Evolutionary conservation across 2,797 vertebrate genomes (phyloP).

Genomic region (Lophius americanus): DNA sequence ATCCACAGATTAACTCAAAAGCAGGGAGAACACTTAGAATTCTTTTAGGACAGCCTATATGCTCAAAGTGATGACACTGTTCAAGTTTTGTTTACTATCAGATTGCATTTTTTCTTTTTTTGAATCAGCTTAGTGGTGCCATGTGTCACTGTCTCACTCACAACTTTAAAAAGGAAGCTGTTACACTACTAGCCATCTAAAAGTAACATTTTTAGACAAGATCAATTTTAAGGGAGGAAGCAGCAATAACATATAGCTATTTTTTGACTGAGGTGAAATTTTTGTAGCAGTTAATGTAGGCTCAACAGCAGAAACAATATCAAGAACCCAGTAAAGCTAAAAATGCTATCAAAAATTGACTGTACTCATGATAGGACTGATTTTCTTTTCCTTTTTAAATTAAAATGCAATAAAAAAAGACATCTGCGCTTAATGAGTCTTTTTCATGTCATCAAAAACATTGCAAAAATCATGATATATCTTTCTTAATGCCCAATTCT

Average conservation of each 20-base stretch:
- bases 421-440: neutral
- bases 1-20: slow-evolving; percentile 1
- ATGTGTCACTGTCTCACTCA: too few species aligned
- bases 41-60: neutral
- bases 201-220: too few species aligned
- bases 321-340: neutral
- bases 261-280: neutral
- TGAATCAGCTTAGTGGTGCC: too few species aligned
- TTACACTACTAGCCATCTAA: too few species aligned
- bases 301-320: neutral
- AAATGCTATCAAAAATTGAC: too few species aligned
- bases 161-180: too few species aligned
- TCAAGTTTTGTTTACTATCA: neutral
- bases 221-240: neutral
- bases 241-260: neutral
- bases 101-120: neutral
- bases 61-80: neutral
- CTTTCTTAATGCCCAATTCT: too few species aligned
- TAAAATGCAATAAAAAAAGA: too few species aligned
- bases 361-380: too few species aligned
- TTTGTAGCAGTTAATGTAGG: too few species aligned
- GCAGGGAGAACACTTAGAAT: neutral
- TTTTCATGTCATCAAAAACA: neutral
- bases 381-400: too few species aligned
- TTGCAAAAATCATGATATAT: too few species aligned